phyloP scores from a whole-genome alignment of 2,797 vertebrate species.

The Megaceryle alcyon region DNA sequence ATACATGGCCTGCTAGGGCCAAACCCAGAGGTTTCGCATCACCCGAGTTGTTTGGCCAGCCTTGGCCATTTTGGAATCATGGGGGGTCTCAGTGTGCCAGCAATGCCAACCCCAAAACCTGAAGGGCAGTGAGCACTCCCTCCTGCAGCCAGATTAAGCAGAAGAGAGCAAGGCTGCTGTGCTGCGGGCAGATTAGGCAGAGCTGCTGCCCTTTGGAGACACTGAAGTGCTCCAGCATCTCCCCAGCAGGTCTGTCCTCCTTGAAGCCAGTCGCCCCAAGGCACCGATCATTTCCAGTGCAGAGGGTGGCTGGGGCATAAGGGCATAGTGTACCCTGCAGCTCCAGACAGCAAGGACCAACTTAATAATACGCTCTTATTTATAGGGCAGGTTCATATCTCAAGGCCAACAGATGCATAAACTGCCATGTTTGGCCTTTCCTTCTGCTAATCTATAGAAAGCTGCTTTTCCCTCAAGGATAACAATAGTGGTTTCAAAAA shows the following conservation, averaged over 20 bases:
- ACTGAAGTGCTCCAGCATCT: neutral
- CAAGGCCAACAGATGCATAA: neutral
- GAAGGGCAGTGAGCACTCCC: neutral
- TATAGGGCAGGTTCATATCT: conserved; percentile 37
- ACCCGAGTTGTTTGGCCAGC: neutral
- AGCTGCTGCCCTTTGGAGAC: neutral
- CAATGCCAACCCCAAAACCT: neutral
- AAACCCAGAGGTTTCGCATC: neutral
- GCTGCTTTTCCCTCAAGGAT: neutral
- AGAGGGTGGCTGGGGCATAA: neutral
- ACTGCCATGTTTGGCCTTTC: conserved; percentile 8
- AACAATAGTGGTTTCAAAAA: neutral
- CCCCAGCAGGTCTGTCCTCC: neutral
- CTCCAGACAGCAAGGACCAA: neutral
- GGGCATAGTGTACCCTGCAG: rapidly evolving
- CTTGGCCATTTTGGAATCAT: rapidly evolving
- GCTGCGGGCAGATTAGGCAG: neutral
- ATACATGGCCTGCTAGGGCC: neutral
- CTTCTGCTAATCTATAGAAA: conserved; percentile 35
- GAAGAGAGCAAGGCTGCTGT: neutral
- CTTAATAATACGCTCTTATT: conserved; percentile 61
- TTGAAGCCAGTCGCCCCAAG: rapidly evolving
- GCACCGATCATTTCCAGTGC: neutral
- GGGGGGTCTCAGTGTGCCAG: neutral
- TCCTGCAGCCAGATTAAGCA: neutral